Evolutionary conservation across 2,113 vertebrate genomes (phyloP), one percentile per base, ranked within the genome.

Genomic region (Cervus canadensis): DNA sequence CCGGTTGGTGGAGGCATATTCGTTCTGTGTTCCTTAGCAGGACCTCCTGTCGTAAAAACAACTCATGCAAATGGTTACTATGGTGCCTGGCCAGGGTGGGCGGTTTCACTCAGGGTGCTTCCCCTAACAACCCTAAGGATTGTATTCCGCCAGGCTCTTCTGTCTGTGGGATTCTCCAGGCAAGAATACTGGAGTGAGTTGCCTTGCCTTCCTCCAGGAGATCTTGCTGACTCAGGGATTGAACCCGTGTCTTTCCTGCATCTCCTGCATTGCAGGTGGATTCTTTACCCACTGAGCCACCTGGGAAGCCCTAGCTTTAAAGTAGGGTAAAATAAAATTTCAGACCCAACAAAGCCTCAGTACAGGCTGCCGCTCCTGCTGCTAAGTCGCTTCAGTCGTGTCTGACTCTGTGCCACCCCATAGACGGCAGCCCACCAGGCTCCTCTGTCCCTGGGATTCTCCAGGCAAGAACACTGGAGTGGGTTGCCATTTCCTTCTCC

Each of bases 281-380:
- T 76, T 76, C 36, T 43, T 76, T 43, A 76, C 40, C 23, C 40
- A 76, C 71, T 76, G 71, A 76, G 40, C 6, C 28, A 76, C 40
- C 40, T 76, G 12, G 23, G 40, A 76, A 43, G 23, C 23, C 36
- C 23, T 14, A 76, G 71, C 54, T 97, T 81, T 96, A 86, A 93
- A 57, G 10, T 40, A 40, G 71, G 54, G 16, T 59, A 26, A 94
- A 90, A 64, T 91, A 26, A 79, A 89, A 78, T 83, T 19, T 57
- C 17, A 87, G 30, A 16, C 6, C 26, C 56, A 87, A 36, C 26
- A 71, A 74, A 71, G 7, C 14, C n/a, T 89, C 26, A 64, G 8
- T 16, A 52, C 6, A 93, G n/a, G n/a, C 64, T 67, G 64, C n/a
- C 36, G 33, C n/a, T 64, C 7, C 60, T 67, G 64, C 64, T 67